A percentile compares a stretch with the other conserved stretches of the same genome.
Evolutionary conservation across 2,113 vertebrate species (phyloP).

Genomic region (Zootoca vivipara): DNA sequence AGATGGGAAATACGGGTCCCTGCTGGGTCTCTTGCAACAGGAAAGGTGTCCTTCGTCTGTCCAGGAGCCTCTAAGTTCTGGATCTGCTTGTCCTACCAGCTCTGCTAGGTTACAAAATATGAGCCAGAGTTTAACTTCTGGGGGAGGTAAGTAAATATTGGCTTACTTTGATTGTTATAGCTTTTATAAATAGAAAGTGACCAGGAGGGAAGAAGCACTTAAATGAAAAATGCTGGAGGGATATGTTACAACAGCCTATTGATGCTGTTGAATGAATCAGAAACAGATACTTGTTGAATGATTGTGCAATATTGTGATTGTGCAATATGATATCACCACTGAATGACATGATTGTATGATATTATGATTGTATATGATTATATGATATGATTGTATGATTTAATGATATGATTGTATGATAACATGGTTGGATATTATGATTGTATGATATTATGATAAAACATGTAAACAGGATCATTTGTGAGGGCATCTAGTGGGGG

Average conservation of each 20-base stretch:
- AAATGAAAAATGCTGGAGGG: too few relatives aligned
- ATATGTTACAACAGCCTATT: neutral
- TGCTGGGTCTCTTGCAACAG: slow-evolving; percentile 84
- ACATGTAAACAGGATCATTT: too few relatives aligned
- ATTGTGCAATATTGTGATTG: too few relatives aligned
- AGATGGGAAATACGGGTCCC: slow-evolving; percentile 80
- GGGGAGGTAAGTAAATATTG: slow-evolving; percentile 68
- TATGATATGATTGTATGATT: too few relatives aligned
- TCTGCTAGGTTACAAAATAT: slow-evolving; percentile 63
- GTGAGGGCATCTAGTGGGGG: too few relatives aligned
- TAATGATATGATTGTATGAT: too few relatives aligned
- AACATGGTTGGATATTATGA: too few relatives aligned
- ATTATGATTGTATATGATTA: too few relatives aligned
- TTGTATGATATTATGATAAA: too few relatives aligned
- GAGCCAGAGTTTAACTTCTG: slow-evolving; percentile 71
- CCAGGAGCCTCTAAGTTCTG: slow-evolving; percentile 72
- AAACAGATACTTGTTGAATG: neutral
- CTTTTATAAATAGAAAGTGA: neutral
- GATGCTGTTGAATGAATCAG: neutral
- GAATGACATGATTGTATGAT: too few relatives aligned
- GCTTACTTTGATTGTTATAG: slow-evolving; percentile 14
- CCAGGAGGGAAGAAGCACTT: too few relatives aligned
- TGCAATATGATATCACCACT: too few relatives aligned
- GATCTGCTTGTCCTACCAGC: slow-evolving; percentile 61
- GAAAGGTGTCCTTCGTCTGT: slow-evolving; percentile 74